Evolutionary conservation across 2,888 invertebrate species (phyloP).

Genomic region (Lordiphosa fenestrarum): DNA sequence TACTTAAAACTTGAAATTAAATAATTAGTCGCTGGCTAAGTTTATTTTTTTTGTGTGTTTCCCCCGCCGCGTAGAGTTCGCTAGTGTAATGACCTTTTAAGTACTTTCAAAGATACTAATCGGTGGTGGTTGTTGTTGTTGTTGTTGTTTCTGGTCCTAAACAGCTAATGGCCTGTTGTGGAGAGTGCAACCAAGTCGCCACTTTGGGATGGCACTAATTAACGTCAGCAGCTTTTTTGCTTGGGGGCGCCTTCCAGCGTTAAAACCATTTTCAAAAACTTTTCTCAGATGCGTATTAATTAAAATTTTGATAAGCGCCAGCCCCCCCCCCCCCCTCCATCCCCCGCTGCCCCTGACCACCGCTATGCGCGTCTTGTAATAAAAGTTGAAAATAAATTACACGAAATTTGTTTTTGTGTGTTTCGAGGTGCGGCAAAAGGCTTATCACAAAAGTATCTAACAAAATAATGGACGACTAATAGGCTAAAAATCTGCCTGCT

Average conservation of each 20-base stretch:
- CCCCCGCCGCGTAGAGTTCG: constrained; percentile 20
- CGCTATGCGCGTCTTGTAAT: constrained; percentile 38
- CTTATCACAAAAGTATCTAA: constrained; percentile 68
- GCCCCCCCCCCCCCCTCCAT: constrained; percentile 9
- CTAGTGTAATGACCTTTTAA: constrained; percentile 73
- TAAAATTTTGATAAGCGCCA: constrained; percentile 71
- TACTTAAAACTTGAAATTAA: constrained; percentile 73
- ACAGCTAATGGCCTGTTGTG: constrained; percentile 72
- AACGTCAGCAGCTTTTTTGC: constrained; percentile 44
- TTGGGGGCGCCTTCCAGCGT: constrained; percentile 45
- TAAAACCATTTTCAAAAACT: constrained; percentile 63
- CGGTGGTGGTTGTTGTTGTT: constrained; percentile 20
- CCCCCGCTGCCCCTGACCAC: constrained; percentile 1
- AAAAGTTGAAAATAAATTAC: constrained; percentile 72
- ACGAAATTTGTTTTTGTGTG: constrained; percentile 55
- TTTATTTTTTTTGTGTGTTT: constrained; percentile 33
- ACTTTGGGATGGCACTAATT: constrained; percentile 63
- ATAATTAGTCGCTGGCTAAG: constrained; percentile 72
- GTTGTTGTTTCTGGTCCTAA: constrained; percentile 30
- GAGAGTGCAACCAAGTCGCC: constrained; percentile 14
- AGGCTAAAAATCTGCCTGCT: constrained; percentile 33
- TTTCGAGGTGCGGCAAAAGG: constrained; percentile 51
- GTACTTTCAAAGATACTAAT: constrained; percentile 64
- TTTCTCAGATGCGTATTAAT: constrained; percentile 72
- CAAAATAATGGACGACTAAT: constrained; percentile 71